Percentiles rank a stretch among this genome's conserved stretches.
Conservation (phyloP, 2,113 vertebrate genomes). For the Crotophaga sulcirostris region DNA sequence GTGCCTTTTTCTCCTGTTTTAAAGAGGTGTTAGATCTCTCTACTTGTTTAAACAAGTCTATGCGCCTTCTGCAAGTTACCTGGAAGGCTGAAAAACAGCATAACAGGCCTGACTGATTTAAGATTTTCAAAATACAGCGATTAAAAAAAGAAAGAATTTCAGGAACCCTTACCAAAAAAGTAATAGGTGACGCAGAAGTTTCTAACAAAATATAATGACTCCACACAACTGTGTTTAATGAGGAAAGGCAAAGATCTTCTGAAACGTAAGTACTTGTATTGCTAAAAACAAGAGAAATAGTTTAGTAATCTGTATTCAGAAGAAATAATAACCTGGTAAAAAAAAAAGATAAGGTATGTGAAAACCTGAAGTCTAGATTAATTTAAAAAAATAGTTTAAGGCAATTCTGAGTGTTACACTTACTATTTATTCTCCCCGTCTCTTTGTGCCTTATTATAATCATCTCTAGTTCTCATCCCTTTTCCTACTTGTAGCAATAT, state of each 20-base stretch:
- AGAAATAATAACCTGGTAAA: neutral
- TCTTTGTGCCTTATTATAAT: neutral
- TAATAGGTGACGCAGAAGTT: slow-evolving; percentile 87
- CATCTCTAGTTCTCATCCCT: neutral
- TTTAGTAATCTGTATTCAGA: neutral
- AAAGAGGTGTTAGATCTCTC: neutral
- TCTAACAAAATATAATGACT: slow-evolving; percentile 87
- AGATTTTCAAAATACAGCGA: neutral
- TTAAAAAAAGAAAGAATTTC: neutral
- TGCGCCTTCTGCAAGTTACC: neutral
- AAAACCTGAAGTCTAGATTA: neutral
- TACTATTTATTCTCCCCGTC: neutral
- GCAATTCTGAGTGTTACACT: neutral
- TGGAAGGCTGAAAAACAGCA: neutral
- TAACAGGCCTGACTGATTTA: neutral
- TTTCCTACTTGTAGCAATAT: neutral
- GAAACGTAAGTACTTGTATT: slow-evolving; percentile 93
- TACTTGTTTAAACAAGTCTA: neutral
- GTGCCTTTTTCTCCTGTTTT: neutral
- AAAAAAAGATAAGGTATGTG: neutral
- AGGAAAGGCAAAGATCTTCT: slow-evolving; percentile 84
- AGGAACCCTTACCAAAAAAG: slow-evolving; percentile 88
- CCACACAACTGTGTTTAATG: slow-evolving; percentile 85
- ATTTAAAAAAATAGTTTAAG: neutral
- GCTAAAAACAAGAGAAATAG: slow-evolving; percentile 73